These are phyloP conservation scores for Andrena praecox DNA, from an alignment of 2,888 invertebrate genomes.

Conservation along the genomic window DNA sequence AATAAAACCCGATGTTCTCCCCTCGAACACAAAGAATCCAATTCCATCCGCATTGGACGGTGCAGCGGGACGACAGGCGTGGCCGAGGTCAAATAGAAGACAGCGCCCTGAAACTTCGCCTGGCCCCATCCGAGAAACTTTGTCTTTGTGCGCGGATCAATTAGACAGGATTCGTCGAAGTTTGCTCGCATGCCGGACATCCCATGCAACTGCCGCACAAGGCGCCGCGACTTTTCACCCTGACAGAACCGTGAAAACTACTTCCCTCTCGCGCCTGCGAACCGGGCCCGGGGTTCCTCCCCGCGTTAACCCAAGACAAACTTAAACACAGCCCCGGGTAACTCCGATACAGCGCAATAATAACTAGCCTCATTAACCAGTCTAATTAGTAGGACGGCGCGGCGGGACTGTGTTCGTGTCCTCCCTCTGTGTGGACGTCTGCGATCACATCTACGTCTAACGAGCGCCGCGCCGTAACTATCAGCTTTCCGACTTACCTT, in stretches of 20 bases:
- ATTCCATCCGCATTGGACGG: slow-evolving; percentile 33
- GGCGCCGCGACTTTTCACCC: slow-evolving; percentile 62
- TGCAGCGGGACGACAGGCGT: slow-evolving; percentile 57
- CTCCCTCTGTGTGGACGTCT: slow-evolving; percentile 9
- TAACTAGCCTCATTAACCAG: slow-evolving; percentile 57
- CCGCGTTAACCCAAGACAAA: slow-evolving; percentile 36
- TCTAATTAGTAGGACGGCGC: slow-evolving; percentile 59
- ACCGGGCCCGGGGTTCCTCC: slow-evolving; percentile 1
- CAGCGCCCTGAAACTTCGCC: slow-evolving; percentile 71
- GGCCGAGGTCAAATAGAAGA: slow-evolving; percentile 72
- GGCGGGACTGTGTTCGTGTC: not conserved
- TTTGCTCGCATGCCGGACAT: slow-evolving; percentile 64
- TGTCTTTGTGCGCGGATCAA: slow-evolving; percentile 76
- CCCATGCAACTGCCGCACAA: slow-evolving; percentile 53
- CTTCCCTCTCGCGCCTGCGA: slow-evolving; percentile 42
- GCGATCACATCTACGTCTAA: slow-evolving; percentile 27
- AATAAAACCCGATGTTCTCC: slow-evolving; percentile 20
- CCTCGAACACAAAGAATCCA: slow-evolving; percentile 44
- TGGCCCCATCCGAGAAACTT: slow-evolving; percentile 59
- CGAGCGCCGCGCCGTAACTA: slow-evolving; percentile 31
- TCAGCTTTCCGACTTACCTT: slow-evolving; percentile 48
- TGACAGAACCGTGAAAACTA: slow-evolving; percentile 45
- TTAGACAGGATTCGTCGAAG: slow-evolving; percentile 75
- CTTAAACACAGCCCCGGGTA: slow-evolving; percentile 44
- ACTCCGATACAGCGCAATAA: slow-evolving; percentile 49